Evolutionary conservation across 1,140 invertebrate genomes (phyloP), one percentile per base, ranked within the genome.

Genomic region (Uloborus diversus): DNA sequence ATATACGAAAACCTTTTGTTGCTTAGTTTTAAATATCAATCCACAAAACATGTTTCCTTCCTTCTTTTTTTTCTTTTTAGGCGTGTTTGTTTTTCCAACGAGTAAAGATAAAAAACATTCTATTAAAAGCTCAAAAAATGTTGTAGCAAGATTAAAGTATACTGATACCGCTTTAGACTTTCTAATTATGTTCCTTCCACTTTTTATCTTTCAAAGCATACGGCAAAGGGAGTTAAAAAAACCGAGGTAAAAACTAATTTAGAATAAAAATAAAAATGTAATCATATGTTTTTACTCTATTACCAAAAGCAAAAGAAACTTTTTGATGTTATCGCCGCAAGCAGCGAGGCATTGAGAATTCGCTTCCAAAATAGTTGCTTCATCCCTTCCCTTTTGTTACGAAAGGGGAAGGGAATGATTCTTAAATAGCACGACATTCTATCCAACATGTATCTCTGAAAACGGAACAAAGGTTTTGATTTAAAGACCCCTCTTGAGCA

Each of bases 391-490:
- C 57, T 32, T 61, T 61, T 61, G 57, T 61, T 61, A 32, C 57
- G 57, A 32, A 32, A 23, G 27, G 30, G 27, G 33, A 61, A 32
- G 20, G 57, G n/a, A 28, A 32, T 4, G 9, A 5, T 61, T 32
- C 33, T 61, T 32, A 17, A 27, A n/a, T n/a, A n/a, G 28, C 20
- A 20, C 30, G 57, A 32, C 28, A 61, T 32, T 23, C 57, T 61
- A 30, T 33, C 28, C 57, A 20, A 32, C n/a, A 17, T 32, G 28
- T 61, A 61, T 61, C 57, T 61, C 28, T n/a, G 33, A 32, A 28
- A 32, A 61, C 28, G 13, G 57, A 30, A 61, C 57, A 61, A 61
- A 61, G 57, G 33, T 61, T 32, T 32, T 61, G 57, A 61, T 61
- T 61, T 61, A 61, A 61, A 20, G 57, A 32, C 20, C 33, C 28